These are phyloP conservation scores for Rhinopomastus cyanomelas DNA, from an alignment of 2,113 vertebrate species.

Conservation along the genomic window DNA sequence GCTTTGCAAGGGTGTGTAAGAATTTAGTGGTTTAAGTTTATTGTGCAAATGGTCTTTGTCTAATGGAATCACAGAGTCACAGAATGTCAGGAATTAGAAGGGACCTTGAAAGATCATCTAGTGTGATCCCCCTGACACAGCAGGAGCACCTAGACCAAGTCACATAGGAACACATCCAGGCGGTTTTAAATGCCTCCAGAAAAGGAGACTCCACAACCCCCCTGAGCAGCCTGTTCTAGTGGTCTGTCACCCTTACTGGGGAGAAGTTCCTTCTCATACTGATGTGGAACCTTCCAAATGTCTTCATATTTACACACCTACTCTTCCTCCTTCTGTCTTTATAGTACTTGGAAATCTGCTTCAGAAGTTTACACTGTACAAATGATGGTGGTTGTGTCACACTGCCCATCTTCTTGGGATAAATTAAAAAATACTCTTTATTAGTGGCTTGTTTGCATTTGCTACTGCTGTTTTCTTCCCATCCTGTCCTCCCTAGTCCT, in stretches of 20 bases:
- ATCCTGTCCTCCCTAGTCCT: background rate
- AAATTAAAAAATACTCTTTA: background rate
- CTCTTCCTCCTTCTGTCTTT: background rate
- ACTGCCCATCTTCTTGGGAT: background rate
- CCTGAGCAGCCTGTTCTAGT: too few species aligned
- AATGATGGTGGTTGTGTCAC: background rate
- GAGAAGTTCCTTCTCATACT: too few species aligned
- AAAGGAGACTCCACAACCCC: too few species aligned
- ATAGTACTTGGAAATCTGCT: fast-evolving
- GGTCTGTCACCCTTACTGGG: too few species aligned
- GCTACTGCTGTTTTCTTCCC: background rate
- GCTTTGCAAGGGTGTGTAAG: background rate
- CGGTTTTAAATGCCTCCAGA: too few species aligned
- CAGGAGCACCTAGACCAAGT: too few species aligned
- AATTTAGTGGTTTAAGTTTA: background rate
- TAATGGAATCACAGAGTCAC: too few species aligned
- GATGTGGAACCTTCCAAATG: too few species aligned
- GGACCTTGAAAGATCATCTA: too few species aligned
- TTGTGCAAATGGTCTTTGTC: background rate
- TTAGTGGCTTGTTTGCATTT: background rate
- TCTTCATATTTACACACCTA: background rate
- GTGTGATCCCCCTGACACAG: too few species aligned
- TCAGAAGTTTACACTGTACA: background rate
- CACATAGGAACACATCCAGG: too few species aligned
- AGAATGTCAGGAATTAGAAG: too few species aligned